These are phyloP conservation scores for Venturia canescens DNA, from an alignment of 1,140 invertebrate species.

Conservation along the genomic window DNA sequence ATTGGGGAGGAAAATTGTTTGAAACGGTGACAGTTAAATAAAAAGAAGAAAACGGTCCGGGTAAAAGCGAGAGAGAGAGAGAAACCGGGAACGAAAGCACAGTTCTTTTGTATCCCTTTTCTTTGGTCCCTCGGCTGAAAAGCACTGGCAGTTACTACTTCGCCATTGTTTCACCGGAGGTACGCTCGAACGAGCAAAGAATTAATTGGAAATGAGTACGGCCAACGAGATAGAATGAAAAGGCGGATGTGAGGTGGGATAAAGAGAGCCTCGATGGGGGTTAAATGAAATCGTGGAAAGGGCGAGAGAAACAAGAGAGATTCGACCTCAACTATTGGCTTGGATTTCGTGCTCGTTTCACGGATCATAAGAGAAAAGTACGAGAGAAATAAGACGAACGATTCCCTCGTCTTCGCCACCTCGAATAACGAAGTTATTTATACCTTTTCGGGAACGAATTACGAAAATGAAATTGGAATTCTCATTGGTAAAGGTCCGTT, in stretches of 20 bases:
- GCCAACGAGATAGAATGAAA: slow-evolving; percentile 33
- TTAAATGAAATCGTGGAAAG: slow-evolving; percentile 12
- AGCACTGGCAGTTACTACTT: slow-evolving; percentile 17
- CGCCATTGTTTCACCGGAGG: slow-evolving; percentile 25
- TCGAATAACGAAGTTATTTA: background rate
- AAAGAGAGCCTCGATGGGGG: slow-evolving; percentile 7
- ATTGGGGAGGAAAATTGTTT: background rate
- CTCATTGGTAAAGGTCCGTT: too few species aligned
- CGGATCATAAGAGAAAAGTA: background rate
- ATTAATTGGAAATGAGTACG: slow-evolving; percentile 41
- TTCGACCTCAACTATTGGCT: background rate
- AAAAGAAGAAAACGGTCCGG: too few species aligned
- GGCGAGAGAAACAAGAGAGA: slow-evolving; percentile 4
- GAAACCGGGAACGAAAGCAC: background rate
- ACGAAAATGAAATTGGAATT: too few species aligned
- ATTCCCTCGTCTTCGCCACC: background rate
- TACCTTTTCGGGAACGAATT: background rate
- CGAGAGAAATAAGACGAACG: background rate
- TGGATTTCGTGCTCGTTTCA: background rate
- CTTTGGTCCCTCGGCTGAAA: slow-evolving; percentile 25
- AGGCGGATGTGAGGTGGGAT: background rate
- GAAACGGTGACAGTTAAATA: background rate
- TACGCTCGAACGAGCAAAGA: slow-evolving; percentile 32
- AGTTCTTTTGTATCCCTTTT: slow-evolving; percentile 14
- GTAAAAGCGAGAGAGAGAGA: background rate